phyloP scores from a whole-genome alignment of 1,140 invertebrate species.

The Saccostrea echinata region DNA sequence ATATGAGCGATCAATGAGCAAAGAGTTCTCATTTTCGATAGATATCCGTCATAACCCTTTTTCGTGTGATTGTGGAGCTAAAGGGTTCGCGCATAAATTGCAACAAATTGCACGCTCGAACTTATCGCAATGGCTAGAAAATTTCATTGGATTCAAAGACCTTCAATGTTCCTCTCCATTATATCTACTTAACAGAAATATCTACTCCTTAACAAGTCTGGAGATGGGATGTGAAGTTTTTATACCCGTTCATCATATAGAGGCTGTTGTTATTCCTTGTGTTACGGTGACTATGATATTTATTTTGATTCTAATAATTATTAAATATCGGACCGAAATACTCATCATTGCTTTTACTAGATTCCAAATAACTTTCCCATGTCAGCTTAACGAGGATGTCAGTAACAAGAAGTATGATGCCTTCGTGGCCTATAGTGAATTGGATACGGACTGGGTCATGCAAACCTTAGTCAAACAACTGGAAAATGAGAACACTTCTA shows the following conservation, averaged over 20 bases:
- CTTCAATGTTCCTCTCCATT: conserved; percentile 47
- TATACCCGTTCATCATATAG: background rate
- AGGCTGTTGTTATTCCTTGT: conserved; percentile 42
- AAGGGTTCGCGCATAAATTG: conserved; percentile 43
- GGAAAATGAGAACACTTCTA: conserved; percentile 83
- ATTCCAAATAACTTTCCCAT: conserved; percentile 48
- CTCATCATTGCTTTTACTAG: conserved; percentile 53
- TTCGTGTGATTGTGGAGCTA: conserved; percentile 53
- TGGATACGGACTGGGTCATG: conserved; percentile 93
- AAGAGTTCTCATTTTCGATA: conserved; percentile 1
- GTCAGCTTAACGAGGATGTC: background rate
- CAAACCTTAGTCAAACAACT: conserved; percentile 91
- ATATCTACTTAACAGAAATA: conserved; percentile 8
- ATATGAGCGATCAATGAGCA: conserved; percentile 34
- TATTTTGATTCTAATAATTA: conserved; percentile 8
- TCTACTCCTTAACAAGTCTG: conserved; percentile 22
- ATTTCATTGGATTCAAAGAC: conserved; percentile 10
- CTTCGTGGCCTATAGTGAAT: conserved; percentile 94
- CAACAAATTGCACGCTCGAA: background rate
- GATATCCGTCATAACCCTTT: conserved; percentile 57
- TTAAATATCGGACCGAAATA: conserved; percentile 53
- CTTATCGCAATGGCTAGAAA: background rate
- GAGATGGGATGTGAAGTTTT: conserved; percentile 27
- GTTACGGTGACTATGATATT: conserved; percentile 22
- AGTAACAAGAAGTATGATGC: conserved; percentile 85